Conservation (phyloP, 2,113 vertebrate genomes). For the Tachuris rubrigastra region DNA sequence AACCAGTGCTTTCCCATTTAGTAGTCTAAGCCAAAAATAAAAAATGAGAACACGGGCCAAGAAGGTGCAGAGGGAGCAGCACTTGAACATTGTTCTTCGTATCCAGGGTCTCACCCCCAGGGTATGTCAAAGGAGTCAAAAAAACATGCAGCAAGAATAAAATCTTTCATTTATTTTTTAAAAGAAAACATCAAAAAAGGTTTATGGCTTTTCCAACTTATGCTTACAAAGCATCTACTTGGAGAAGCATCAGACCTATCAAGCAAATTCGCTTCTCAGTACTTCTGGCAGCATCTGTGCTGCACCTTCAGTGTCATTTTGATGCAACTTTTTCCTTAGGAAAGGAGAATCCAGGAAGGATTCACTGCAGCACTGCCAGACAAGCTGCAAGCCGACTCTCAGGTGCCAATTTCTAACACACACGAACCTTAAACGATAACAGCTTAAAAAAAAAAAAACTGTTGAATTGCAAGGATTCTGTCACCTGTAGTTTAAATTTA, state of each 20-base stretch:
- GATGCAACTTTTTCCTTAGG: background rate
- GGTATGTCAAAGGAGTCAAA: slow-evolving; percentile 20
- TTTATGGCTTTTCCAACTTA: background rate
- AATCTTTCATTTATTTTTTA: background rate
- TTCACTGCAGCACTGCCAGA: background rate
- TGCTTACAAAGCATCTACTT: background rate
- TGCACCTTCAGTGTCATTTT: background rate
- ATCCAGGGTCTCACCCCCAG: background rate
- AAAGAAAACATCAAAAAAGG: background rate
- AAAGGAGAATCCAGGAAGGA: background rate
- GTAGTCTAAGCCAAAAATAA: slow-evolving; percentile 69
- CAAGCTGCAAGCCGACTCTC: background rate
- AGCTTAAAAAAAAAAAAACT: background rate
- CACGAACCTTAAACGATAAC: background rate
- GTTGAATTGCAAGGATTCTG: background rate
- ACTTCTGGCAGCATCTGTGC: background rate
- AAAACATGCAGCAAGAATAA: slow-evolving; percentile 64
- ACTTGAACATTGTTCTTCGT: background rate
- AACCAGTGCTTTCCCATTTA: slow-evolving; percentile 80
- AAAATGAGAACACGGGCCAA: slow-evolving; percentile 23
- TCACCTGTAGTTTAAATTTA: background rate
- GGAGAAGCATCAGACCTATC: background rate
- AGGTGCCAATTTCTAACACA: background rate
- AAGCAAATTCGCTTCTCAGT: background rate
- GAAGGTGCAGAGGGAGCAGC: background rate